Percentiles rank a stretch among this genome's conserved stretches.
These are phyloP conservation scores for Cotesia congregata DNA, from an alignment of 2,888 invertebrate genomes.

Conservation along the genomic window DNA sequence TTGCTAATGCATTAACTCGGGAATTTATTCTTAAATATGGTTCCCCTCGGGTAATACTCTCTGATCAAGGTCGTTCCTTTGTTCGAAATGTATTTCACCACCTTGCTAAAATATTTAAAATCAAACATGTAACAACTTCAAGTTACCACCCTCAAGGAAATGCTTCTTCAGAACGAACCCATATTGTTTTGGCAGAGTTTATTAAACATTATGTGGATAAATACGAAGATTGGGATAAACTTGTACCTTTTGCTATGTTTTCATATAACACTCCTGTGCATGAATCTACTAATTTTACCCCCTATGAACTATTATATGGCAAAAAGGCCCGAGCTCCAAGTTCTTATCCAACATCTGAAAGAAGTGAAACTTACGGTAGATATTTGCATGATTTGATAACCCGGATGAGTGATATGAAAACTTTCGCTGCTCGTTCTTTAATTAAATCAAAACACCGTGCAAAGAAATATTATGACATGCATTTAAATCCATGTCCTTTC, in stretches of 20 bases:
- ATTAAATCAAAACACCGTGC: slow-evolving; percentile 21
- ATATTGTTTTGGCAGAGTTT: slow-evolving; percentile 35
- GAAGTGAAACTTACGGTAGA: too few relatives aligned
- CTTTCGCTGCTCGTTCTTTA: background rate
- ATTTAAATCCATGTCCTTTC: background rate
- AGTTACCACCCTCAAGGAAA: slow-evolving; percentile 40
- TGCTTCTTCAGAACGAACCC: slow-evolving; percentile 36
- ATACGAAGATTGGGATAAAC: slow-evolving; percentile 44
- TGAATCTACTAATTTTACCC: slow-evolving; percentile 41
- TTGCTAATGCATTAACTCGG: slow-evolving; percentile 34
- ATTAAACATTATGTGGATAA: slow-evolving; percentile 33
- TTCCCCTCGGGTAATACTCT: slow-evolving; percentile 34
- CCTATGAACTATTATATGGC: too few relatives aligned
- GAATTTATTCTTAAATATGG: slow-evolving; percentile 29
- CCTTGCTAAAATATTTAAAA: slow-evolving; percentile 36
- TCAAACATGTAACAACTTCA: slow-evolving; percentile 34
- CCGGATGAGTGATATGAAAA: too few relatives aligned
- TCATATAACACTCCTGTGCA: slow-evolving; percentile 42
- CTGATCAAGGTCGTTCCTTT: slow-evolving; percentile 34
- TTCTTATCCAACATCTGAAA: too few relatives aligned
- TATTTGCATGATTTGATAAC: too few relatives aligned
- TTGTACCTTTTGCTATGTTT: slow-evolving; percentile 38
- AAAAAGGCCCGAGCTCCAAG: too few relatives aligned
- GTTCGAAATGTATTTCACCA: slow-evolving; percentile 31
- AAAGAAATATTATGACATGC: slow-evolving; percentile 36